A percentile compares a stretch with the other conserved stretches of the same genome.
phyloP scores from a whole-genome alignment of 1,140 invertebrate species.

The Drosophila ironensis region DNA sequence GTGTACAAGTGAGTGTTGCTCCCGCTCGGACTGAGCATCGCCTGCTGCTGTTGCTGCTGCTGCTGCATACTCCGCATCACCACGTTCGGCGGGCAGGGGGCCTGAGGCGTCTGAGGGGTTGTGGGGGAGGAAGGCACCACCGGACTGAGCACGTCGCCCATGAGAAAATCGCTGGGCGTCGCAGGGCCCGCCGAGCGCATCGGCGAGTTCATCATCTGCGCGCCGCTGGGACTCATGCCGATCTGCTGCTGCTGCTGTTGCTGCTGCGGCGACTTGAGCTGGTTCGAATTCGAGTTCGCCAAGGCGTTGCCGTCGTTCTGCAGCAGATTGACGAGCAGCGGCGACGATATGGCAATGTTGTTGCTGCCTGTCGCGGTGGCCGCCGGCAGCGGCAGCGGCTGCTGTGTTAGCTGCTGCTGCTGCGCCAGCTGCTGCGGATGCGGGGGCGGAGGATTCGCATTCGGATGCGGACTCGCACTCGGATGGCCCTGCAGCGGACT shows the following conservation, averaged over 20 bases:
- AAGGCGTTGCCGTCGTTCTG: conserved; percentile 89
- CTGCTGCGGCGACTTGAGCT: conserved; percentile 65
- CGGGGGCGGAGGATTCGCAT: conserved; percentile 10
- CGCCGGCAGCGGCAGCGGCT: conserved; percentile 80
- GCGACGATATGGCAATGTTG: conserved; percentile 87
- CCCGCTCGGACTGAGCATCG: conserved; percentile 61
- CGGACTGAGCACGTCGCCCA: conserved; percentile 56
- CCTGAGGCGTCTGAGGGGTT: conserved; percentile 35
- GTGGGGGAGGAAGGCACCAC: conserved; percentile 69
- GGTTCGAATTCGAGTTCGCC: conserved; percentile 64
- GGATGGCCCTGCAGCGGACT: conserved; percentile 36
- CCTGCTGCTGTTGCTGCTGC: conserved; percentile 64
- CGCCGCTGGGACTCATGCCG: conserved; percentile 67
- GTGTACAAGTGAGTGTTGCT: conserved; percentile 48
- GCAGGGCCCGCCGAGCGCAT: conserved; percentile 55
- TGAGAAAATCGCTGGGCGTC: conserved; percentile 55
- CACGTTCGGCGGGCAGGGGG: conserved; percentile 30
- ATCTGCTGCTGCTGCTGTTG: conserved; percentile 59
- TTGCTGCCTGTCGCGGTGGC: conserved; percentile 65
- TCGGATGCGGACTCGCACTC: too few species aligned
- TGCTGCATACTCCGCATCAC: conserved; percentile 68
- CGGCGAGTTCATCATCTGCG: conserved; percentile 67
- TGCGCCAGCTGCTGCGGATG: conserved; percentile 13
- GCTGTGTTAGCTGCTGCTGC: conserved; percentile 1
- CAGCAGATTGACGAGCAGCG: conserved; percentile 94